Evolutionary conservation across 2,797 vertebrate genomes (phyloP).

Genomic region (Pelodytes ibericus): DNA sequence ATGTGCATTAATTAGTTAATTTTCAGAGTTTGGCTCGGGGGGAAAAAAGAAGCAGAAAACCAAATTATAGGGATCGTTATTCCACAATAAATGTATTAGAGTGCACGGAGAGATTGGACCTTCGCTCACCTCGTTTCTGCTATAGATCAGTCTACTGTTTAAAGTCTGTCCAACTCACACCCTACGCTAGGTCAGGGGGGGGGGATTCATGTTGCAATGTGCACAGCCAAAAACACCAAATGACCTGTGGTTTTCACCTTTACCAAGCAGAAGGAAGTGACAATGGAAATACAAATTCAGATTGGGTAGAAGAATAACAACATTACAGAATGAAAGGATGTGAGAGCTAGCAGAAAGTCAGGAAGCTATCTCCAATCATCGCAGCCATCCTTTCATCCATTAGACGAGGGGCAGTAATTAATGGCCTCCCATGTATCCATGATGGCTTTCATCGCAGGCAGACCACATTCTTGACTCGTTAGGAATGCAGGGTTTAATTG

Average conservation of each 20-base stretch:
- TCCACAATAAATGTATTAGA: neutral
- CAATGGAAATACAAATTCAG: slow-evolving; percentile 20
- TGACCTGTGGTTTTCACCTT: slow-evolving; percentile 6
- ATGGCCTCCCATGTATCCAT: neutral
- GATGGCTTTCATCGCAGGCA: neutral
- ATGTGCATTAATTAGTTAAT: no score
- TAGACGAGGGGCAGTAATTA: neutral
- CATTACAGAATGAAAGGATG: neutral
- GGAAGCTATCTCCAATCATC: slow-evolving; percentile 14
- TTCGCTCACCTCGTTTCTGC: slow-evolving; percentile 2
- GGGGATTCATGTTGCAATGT: neutral
- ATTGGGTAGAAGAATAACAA: slow-evolving; percentile 1
- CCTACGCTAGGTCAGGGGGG: neutral
- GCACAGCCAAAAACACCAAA: neutral
- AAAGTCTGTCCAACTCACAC: slow-evolving; percentile 15
- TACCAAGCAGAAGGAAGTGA: slow-evolving; percentile 19
- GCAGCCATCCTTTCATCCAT: neutral
- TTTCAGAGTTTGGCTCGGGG: no score
- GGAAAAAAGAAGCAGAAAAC: no score
- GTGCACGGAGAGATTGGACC: neutral
- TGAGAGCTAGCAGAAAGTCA: neutral
- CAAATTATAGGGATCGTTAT: no score
- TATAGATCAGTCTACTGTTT: neutral
- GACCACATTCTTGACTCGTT: neutral
- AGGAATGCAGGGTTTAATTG: slow-evolving; percentile 26